A percentile compares a stretch with the other conserved stretches of the same genome.
These are phyloP conservation scores for Dilophus febrilis DNA, from an alignment of 2,888 invertebrate genomes.

Conservation along the genomic window DNA sequence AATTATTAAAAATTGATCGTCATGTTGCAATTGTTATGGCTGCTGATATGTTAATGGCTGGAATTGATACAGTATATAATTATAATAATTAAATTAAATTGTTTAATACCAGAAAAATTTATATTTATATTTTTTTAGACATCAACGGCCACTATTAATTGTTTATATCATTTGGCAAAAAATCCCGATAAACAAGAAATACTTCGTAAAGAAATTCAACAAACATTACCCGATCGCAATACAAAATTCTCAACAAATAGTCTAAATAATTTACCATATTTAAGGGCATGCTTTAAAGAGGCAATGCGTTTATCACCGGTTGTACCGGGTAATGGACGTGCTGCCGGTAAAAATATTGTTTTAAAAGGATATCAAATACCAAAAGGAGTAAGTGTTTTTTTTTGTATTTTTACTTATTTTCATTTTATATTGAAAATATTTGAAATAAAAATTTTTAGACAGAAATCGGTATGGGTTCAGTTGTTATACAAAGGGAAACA, in stretches of 20 bases:
- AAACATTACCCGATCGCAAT: conserved; percentile 27
- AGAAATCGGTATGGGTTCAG: conserved; percentile 57
- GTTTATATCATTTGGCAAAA: conserved; percentile 42
- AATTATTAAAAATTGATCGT: conserved; percentile 40
- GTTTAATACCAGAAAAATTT: conserved; percentile 4
- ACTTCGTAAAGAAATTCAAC: conserved; percentile 38
- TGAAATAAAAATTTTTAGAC: conserved; percentile 32
- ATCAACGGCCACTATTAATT: conserved; percentile 35
- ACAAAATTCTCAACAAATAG: conserved; percentile 27
- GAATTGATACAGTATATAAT: conserved; percentile 48
- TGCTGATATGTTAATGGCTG: conserved; percentile 50
- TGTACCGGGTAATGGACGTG: conserved; percentile 37
- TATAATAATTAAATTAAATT: no score
- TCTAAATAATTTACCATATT: conserved; percentile 36
- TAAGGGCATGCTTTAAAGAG: conserved; percentile 58
- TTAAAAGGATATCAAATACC: conserved; percentile 46
- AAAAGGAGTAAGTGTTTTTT: conserved; percentile 32
- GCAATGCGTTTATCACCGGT: conserved; percentile 43
- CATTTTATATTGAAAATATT: not conserved
- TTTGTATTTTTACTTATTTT: no score
- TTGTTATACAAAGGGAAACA: conserved; percentile 43
- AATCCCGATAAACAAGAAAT: conserved; percentile 45
- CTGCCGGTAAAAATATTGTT: conserved; percentile 35
- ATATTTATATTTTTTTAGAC: conserved; percentile 27
- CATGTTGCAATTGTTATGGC: conserved; percentile 47